Evolutionary conservation across 2,113 vertebrate species (phyloP).

Genomic region (Elgaria multicarinata): DNA sequence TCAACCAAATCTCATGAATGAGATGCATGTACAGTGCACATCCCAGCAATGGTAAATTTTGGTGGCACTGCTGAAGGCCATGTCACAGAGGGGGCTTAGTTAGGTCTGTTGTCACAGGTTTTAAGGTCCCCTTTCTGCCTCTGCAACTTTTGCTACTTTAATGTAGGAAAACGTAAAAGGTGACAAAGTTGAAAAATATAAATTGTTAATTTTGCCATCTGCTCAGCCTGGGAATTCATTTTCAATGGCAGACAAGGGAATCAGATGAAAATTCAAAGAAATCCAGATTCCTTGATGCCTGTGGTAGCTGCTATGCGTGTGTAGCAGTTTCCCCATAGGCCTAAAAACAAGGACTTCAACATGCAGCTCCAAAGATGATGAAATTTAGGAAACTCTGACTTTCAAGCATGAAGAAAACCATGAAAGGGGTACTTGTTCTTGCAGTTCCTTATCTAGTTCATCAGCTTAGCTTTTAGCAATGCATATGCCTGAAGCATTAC

Average conservation of each 20-base stretch:
- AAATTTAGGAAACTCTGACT: constrained; percentile 22
- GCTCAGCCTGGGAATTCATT: constrained; percentile 61
- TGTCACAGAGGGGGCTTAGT: background rate
- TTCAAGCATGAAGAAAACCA: constrained; percentile 67
- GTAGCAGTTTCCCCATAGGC: constrained; percentile 69
- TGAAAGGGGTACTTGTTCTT: constrained; percentile 66
- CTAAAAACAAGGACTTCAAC: constrained; percentile 57
- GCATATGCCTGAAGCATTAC: background rate
- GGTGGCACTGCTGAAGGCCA: background rate
- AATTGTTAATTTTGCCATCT: constrained; percentile 61
- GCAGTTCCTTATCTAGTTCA: constrained; percentile 60
- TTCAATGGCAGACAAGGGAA: constrained; percentile 61
- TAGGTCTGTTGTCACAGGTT: background rate
- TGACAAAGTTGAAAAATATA: constrained; percentile 59
- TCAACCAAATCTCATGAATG: constrained; percentile 38
- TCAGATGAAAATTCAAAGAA: constrained; percentile 73
- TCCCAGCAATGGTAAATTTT: constrained; percentile 23
- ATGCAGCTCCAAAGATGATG: constrained; percentile 44
- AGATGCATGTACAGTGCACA: constrained; percentile 14
- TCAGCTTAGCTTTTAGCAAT: background rate
- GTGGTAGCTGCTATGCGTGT: constrained; percentile 55
- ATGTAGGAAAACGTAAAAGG: constrained; percentile 15
- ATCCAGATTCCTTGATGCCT: constrained; percentile 64
- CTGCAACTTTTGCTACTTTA: background rate
- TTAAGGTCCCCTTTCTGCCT: background rate